Evolutionary conservation across 2,797 vertebrate genomes (phyloP).

Genomic region (Enteromius argenteus): DNA sequence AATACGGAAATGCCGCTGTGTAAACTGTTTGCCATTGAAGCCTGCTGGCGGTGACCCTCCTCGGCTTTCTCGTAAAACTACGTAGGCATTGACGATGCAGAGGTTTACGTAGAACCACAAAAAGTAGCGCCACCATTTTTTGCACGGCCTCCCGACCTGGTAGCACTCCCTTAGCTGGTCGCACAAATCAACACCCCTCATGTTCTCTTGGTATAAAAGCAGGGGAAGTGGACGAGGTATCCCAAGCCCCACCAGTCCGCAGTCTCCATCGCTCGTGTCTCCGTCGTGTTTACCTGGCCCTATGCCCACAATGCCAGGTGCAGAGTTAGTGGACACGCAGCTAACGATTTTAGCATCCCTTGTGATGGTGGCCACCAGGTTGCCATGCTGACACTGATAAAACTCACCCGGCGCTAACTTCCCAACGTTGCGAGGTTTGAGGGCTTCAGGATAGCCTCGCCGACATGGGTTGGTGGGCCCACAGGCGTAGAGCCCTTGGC

Average conservation of each 20-base stretch:
- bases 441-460: conserved; percentile 80
- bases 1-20: conserved; percentile 84
- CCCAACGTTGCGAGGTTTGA: conserved; percentile 80
- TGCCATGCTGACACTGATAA: conserved; percentile 85
- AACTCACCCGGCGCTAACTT: conserved; percentile 82
- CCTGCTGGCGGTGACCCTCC: conserved; percentile 76
- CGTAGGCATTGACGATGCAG: conserved; percentile 84
- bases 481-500: conserved; percentile 79
- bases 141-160: conserved; percentile 83
- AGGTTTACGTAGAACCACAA: conserved; percentile 86
- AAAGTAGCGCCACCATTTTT: conserved; percentile 88
- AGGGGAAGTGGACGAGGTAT: conserved; percentile 79
- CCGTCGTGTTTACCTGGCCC: conserved; percentile 74
- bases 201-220: conserved; percentile 85
- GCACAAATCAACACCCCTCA: conserved; percentile 83
- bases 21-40: conserved; percentile 84
- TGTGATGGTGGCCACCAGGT: conserved; percentile 81
- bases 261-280: conserved; percentile 70
- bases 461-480: conserved; percentile 80
- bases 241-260: conserved; percentile 68
- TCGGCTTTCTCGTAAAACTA: conserved; percentile 80
- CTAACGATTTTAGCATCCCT: conserved; percentile 79
- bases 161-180: conserved; percentile 87
- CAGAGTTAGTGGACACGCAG: conserved; percentile 83
- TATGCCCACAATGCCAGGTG: conserved; percentile 84